phyloP scores from a whole-genome alignment of 2,888 invertebrate genomes.

The Prosopocoilus inquinatus region DNA sequence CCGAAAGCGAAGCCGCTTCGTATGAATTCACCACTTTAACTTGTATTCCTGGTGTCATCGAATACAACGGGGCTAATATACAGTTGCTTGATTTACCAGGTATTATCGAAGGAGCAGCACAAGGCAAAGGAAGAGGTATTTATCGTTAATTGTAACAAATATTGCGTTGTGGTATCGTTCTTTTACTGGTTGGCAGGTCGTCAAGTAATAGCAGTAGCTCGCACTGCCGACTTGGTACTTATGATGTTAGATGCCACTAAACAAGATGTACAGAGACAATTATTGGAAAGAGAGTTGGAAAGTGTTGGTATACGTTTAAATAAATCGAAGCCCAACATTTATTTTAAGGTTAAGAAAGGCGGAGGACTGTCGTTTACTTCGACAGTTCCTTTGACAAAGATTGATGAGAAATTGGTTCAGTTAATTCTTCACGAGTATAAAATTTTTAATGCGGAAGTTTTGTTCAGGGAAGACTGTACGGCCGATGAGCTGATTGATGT shows the following conservation, averaged over 20 bases:
- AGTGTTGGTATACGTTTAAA: slow-evolving; percentile 97
- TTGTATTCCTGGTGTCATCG: slow-evolving; percentile 98
- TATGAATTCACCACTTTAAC: slow-evolving; percentile 99
- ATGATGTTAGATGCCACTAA: slow-evolving; percentile 99
- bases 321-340: slow-evolving; percentile 94
- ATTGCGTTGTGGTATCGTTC: not conserved
- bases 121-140: slow-evolving; percentile 53
- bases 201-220: slow-evolving; percentile 92
- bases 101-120: slow-evolving; percentile 99
- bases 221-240: slow-evolving; percentile 95
- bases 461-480: slow-evolving; percentile 94
- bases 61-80: slow-evolving; percentile 98
- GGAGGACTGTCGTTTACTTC: slow-evolving; percentile 97
- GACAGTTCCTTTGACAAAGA: slow-evolving; percentile 87
- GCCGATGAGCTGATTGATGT: slow-evolving; percentile 98
- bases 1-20: slow-evolving; percentile 94
- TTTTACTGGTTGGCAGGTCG: slow-evolving; percentile 33
- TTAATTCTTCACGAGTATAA: slow-evolving; percentile 98
- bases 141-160: not conserved
- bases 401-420: slow-evolving; percentile 96
- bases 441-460: slow-evolving; percentile 91
- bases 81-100: slow-evolving; percentile 98
- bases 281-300: slow-evolving; percentile 93
- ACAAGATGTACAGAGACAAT: slow-evolving; percentile 89
- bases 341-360: slow-evolving; percentile 96